Base-by-base conservation (phyloP, 1,140 invertebrate species). In the Drosophila pallidifrons region DNA sequence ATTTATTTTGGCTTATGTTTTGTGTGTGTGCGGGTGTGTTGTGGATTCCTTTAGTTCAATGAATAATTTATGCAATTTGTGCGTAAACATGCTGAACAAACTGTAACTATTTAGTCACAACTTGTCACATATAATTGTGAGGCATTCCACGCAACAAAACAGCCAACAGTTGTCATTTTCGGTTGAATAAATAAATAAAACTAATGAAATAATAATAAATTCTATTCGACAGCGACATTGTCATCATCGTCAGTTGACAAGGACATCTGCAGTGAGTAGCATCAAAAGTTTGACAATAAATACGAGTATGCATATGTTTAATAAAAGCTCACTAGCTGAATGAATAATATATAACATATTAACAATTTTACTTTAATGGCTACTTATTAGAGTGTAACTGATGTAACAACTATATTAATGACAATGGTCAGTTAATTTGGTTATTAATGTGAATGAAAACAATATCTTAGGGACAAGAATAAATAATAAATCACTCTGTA, bases 61-160 rank as follows among this genome's bases (percentile, higher is more conserved):
- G 61, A 72, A 87, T 86, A 82, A 87, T 86, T 82, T 51, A 87
- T 82, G 60, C 77, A 67, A 81, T 79, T 68, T 69, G 49, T 74
- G 64, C 55, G 65, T 75, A 58, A 47, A 75, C 64, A 71, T 6
- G 52, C 25, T 49, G 60, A 75, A 45, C 58, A 25, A 54, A 59
- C 75, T 77, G 20, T 59, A 76, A 79, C 75, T 82, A 82, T 81
- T 85, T 78, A 85, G 78, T 85, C 70, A 78, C 58, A 78, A 67
- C 46, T 67, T 79, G 82, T 76, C 82, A 76, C 59, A 79, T 76
- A 60, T 66, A 77, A 79, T 69, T 73, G 65, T 73, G 64, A 79
- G 51, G 64, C 64, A 76, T 59, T 72, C 51, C 38, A 54, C 32
- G 43, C 3, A 16, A 41, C 35, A 10, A 25, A 38, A 38, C 59